A percentile compares a stretch with the other conserved stretches of the same genome.
These are phyloP conservation scores for Eudyptes chrysolophus DNA, from an alignment of 2,113 vertebrate species.

Conservation along the genomic window DNA sequence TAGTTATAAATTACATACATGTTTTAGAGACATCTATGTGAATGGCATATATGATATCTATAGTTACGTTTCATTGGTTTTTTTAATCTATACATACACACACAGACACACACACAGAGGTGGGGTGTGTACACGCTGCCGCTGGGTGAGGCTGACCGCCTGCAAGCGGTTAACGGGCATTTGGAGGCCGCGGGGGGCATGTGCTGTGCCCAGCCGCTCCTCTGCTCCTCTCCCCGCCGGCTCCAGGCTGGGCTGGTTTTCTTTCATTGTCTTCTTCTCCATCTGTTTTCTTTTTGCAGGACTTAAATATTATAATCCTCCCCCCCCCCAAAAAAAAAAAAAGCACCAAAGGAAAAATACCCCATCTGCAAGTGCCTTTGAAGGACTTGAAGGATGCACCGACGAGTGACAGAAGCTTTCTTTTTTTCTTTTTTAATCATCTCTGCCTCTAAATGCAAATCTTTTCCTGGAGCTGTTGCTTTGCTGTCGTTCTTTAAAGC, in stretches of 20 bases:
- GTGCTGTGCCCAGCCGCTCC: background rate
- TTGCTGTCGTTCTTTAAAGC: background rate
- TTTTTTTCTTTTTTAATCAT: background rate
- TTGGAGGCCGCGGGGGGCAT: accelerated
- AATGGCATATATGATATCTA: background rate
- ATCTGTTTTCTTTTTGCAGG: constrained; percentile 3
- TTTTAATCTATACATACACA: accelerated
- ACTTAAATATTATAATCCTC: background rate
- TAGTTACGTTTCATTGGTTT: background rate
- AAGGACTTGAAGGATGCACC: background rate
- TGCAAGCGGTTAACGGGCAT: background rate
- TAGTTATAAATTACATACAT: background rate
- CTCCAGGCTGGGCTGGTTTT: background rate
- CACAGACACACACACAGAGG: too few species aligned
- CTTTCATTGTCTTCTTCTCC: background rate
- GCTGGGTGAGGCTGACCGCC: background rate
- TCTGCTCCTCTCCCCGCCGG: background rate
- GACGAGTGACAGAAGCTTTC: background rate
- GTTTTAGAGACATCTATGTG: background rate
- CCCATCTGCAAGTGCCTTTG: background rate
- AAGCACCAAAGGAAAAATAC: background rate
- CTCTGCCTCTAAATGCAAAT: background rate
- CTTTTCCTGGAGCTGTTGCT: background rate
- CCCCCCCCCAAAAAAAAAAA: too few species aligned
- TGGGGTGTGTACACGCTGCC: background rate